Evolutionary conservation across 2,113 vertebrate genomes (phyloP).

Genomic region (Cyprinus carpio): DNA sequence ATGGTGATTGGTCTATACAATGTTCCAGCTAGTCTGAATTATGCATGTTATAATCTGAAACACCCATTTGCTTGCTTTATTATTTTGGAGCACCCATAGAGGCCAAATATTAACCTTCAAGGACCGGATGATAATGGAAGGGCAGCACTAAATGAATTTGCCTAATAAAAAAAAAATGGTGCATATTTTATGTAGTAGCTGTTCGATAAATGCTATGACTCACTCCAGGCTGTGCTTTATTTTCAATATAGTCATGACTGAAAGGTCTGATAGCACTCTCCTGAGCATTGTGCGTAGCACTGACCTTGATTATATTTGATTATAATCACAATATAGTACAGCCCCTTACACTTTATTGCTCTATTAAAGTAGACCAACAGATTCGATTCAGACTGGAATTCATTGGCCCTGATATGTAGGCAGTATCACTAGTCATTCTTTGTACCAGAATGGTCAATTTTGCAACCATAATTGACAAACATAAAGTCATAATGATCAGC

Average conservation of each 20-base stretch:
- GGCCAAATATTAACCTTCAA: no score
- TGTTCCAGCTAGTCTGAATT: not conserved
- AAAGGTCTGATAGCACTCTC: no score
- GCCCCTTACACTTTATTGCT: not conserved
- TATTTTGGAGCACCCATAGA: no score
- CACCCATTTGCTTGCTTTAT: no score
- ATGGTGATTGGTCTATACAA: not conserved
- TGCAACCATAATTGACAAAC: conserved; percentile 11
- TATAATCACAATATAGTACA: not conserved
- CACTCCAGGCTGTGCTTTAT: not conserved
- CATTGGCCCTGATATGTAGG: not conserved
- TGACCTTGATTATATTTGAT: not conserved
- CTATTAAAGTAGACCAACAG: conserved; percentile 37
- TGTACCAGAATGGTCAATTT: conserved; percentile 16
- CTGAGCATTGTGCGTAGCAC: not conserved
- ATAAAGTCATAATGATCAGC: conserved; percentile 32
- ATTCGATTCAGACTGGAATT: conserved; percentile 30
- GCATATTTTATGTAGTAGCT: not conserved
- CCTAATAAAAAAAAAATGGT: not conserved
- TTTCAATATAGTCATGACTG: not conserved
- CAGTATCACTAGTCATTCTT: conserved; percentile 17
- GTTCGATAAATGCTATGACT: not conserved
- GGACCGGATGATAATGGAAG: no score
- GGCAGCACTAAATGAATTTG: not conserved
- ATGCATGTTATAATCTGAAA: not conserved